Conservation (phyloP, 2,888 invertebrate species). For the Melipona beecheii region DNA sequence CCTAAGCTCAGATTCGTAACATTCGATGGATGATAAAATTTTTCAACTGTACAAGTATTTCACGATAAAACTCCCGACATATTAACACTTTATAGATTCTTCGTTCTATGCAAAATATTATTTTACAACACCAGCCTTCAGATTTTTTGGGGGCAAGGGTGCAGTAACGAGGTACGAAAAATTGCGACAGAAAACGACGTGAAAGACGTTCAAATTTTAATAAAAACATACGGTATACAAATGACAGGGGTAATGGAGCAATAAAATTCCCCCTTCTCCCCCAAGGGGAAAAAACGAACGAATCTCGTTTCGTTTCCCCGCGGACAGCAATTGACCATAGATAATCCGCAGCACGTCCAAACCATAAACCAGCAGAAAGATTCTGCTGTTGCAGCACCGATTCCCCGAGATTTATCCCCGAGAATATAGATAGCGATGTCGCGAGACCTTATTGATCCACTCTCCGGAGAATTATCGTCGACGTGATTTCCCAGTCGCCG, state of each 20-base stretch:
- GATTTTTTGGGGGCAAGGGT: too few species aligned
- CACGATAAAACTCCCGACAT: too few species aligned
- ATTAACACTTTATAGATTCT: too few species aligned
- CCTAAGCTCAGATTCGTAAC: too few species aligned
- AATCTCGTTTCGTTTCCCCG: too few species aligned
- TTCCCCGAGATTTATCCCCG: constrained; percentile 16
- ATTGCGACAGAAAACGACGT: too few species aligned
- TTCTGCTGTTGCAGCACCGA: not conserved
- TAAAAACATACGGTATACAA: not conserved
- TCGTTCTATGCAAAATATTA: too few species aligned
- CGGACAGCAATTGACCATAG: constrained; percentile 7
- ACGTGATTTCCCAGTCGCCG: constrained; percentile 4
- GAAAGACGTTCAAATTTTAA: too few species aligned
- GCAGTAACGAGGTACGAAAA: too few species aligned
- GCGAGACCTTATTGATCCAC: constrained; percentile 48
- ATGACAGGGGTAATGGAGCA: not conserved
- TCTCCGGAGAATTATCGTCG: constrained; percentile 49
- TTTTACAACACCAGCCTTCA: too few species aligned
- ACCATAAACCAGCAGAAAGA: not conserved
- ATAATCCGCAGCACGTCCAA: constrained; percentile 7
- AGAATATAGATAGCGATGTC: constrained; percentile 17
- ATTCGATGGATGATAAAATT: too few species aligned
- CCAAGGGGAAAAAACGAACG: not conserved
- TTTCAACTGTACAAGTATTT: too few species aligned
- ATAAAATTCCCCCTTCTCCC: not conserved